Evolutionary conservation across 2,888 invertebrate species (phyloP), one percentile per base, ranked within the genome.

Genomic region (Andrena marginata): DNA sequence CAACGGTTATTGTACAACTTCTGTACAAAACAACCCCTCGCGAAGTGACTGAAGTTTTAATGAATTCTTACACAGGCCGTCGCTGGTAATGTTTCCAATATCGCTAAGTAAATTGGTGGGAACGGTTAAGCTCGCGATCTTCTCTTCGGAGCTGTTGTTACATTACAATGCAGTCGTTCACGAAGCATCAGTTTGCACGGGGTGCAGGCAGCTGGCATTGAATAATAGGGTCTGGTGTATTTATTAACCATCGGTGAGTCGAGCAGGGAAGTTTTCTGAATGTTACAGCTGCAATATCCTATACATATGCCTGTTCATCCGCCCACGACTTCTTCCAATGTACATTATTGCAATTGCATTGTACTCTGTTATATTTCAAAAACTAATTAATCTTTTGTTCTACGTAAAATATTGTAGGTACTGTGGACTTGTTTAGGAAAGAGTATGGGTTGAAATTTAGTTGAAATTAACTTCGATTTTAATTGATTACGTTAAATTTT

Each of bases 1-100:
- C 82, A 76, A 65, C 64, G 54, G 60, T 60, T 69, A 69, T 60
- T 48, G 42, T 49, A 35, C 33, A 72, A 60, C 65, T 60, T 60
- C 23, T 10, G 35, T n/a, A n/a, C 10, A 13, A 73, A 48, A 64
- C n/a, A 33, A 13, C 16, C 60, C 42, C 42, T 29, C 20, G 54
- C n/a, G 20, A 33, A 31, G 23, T 31, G 4, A 63, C 5, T 26
- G 59, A 20, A 72, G 62, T 49, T 63, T 62, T 62, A 65, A 31
- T 31, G 29, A 42, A 67, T 42, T 42, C 23, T 54, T 62, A 4
- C 16, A 42, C 31, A 29, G 10, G 54, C 10, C 8, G 3, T 20
- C n/a, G 8, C 4, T 29, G n/a, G 2, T 68, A 56, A 62, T 23
- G 20, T 49, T 60, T 16, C 26, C 33, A 49, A 48, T 69, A 60